Base-by-base conservation (phyloP, 1,140 invertebrate genomes). In the Trachymyrmex septentrionalis region DNA sequence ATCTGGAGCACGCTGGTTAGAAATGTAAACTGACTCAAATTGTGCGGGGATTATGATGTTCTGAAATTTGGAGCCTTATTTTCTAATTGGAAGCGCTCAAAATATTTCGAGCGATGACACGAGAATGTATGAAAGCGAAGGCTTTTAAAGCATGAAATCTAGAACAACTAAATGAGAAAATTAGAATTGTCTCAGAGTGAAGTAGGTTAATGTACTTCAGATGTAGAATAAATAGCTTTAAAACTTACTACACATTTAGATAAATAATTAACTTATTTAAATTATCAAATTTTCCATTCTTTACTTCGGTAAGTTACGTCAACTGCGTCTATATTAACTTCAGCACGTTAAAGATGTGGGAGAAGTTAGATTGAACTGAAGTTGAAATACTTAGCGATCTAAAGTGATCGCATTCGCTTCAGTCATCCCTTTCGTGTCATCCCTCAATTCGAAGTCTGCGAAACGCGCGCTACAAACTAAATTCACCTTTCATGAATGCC, bases 401-500 rank as follows among this genome's bases (percentile, higher is more conserved):
- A 48, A 66, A 50, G 16, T 14, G 72, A 63, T 77, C 50, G 19
- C 66, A 24, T 66, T 21, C 50, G 63, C 19, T 34, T 64, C 5
- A 30, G 1, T 80, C 44, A 50, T 50, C 48, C 4, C 48, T 50
- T 50, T 86, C 75, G 61, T 66, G 34, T 84, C 71, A 55, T 75
- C 16, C 10, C 34, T 76, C 55, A 5, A 21, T 69, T 63, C 2
- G n/a, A 82, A 59, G 50, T 66, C 44, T 55, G 64, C 27, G 53
- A 24, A 24, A 50, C 77, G 64, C 44, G 19, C 44, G 24, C 4
- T 4, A n/a, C 53, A 21, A 50, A 71, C 27, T 80, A 50, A 88
- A 91, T 88, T 93, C 76, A 94, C 94, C 94, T 94, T 94, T 94
- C 63, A 93, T 92, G 64, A 93, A 92, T 85, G 89, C 90, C 34